Evolutionary conservation across 2,113 vertebrate species (phyloP).

Genomic region (Halichoeres trimaculatus): DNA sequence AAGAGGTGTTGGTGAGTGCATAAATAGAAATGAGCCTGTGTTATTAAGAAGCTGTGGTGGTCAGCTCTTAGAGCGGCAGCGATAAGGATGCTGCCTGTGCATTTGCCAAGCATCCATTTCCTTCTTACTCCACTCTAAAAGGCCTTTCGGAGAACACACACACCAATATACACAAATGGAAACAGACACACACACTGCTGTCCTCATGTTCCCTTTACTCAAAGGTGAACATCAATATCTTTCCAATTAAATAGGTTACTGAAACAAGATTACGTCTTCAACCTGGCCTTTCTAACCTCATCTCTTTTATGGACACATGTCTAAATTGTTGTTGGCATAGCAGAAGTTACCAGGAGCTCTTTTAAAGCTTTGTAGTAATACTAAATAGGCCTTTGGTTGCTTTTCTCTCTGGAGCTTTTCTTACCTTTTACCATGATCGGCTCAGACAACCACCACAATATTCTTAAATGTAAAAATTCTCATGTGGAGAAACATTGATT

Average conservation of each 20-base stretch:
- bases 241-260: conserved; percentile 55
- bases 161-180: conserved; percentile 2
- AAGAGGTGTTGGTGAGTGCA: conserved; percentile 41
- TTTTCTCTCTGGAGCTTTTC: conserved; percentile 10
- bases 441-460: background rate
- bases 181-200: conserved; percentile 22
- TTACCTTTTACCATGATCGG: conserved; percentile 6
- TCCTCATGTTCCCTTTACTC: conserved; percentile 58
- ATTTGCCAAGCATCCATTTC: conserved; percentile 70
- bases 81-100: conserved; percentile 66
- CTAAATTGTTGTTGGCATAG: conserved; percentile 18
- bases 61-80: conserved; percentile 58
- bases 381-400: conserved; percentile 9
- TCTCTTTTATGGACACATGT: conserved; percentile 28
- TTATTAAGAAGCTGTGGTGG: conserved; percentile 62
- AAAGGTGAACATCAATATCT: conserved; percentile 48
- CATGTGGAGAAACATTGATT: background rate
- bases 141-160: conserved; percentile 37
- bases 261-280: conserved; percentile 52
- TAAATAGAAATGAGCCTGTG: conserved; percentile 54
- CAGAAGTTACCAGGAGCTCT: conserved; percentile 9
- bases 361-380: conserved; percentile 27
- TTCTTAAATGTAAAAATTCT: background rate
- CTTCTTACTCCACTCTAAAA: conserved; percentile 59
- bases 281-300: conserved; percentile 23